These are phyloP conservation scores for Hyperoodon ampullatus DNA, from an alignment of 2,113 vertebrate genomes.

Conservation along the genomic window DNA sequence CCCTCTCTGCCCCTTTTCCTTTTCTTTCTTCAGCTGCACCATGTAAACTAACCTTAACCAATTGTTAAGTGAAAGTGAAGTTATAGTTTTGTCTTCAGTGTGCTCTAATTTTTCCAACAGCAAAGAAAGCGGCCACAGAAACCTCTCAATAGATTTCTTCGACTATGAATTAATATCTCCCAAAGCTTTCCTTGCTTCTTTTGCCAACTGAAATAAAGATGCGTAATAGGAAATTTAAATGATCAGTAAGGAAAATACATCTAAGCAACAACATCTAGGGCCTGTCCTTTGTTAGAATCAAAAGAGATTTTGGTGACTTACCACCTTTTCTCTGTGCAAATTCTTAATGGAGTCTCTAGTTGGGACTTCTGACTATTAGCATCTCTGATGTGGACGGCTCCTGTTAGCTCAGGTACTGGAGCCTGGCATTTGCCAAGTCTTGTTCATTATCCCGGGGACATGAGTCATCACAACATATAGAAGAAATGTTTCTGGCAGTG, in stretches of 20 bases:
- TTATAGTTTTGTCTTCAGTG: not conserved
- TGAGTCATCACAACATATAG: constrained; percentile 59
- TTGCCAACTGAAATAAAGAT: constrained; percentile 44
- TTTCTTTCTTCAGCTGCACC: not conserved
- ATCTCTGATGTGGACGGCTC: not conserved
- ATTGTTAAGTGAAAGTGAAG: not conserved
- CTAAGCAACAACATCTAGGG: not conserved
- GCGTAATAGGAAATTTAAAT: not conserved
- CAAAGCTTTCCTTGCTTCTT: not conserved
- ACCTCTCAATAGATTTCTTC: not conserved
- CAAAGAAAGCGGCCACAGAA: not conserved
- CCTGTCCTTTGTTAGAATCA: constrained; percentile 13
- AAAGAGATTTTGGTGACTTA: not conserved
- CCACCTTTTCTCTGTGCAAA: not conserved
- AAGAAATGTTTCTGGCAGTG: constrained; percentile 54
- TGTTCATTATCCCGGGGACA: constrained; percentile 9
- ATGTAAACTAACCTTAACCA: not conserved
- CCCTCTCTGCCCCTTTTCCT: not conserved
- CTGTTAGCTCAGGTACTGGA: not conserved
- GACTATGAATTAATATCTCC: not conserved
- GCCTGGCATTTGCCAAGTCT: constrained; percentile 46
- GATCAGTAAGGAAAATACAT: not conserved
- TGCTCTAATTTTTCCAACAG: not conserved
- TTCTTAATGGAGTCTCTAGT: not conserved
- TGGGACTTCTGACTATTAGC: not conserved